Conservation (phyloP, 2,888 invertebrate genomes). For the Corythucha ciliata region DNA sequence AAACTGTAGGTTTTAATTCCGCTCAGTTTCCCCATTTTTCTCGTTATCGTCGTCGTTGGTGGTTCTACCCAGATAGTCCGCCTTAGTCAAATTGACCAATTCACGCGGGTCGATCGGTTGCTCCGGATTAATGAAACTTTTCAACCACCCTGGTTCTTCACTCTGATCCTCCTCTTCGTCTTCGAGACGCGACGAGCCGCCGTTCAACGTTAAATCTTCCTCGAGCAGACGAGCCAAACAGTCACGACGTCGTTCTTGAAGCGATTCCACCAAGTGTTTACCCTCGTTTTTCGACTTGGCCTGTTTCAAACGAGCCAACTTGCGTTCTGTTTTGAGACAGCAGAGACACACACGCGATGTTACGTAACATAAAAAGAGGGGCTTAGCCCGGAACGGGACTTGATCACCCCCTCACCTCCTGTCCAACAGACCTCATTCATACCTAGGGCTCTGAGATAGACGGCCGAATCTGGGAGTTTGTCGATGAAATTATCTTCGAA, state of each 20-base stretch:
- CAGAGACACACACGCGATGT: not conserved
- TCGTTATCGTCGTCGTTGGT: conserved; percentile 14
- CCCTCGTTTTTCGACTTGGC: conserved; percentile 32
- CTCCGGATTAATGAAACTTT: conserved; percentile 35
- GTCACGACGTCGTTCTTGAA: conserved; percentile 50
- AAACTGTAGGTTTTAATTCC: conserved; percentile 45
- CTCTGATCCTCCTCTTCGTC: conserved; percentile 25
- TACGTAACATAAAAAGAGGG: not conserved
- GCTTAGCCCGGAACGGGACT: not conserved
- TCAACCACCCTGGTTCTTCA: conserved; percentile 31
- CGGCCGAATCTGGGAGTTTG: conserved; percentile 51
- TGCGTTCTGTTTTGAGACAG: conserved; percentile 40
- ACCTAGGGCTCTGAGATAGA: conserved; percentile 61
- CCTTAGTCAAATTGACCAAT: conserved; percentile 44
- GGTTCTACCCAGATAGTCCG: conserved; percentile 41
- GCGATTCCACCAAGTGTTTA: conserved; percentile 50
- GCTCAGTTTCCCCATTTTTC: conserved; percentile 36
- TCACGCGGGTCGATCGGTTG: conserved; percentile 45
- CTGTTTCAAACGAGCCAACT: conserved; percentile 36
- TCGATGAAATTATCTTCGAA: conserved; percentile 26
- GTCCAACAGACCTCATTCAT: no score
- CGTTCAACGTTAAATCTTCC: conserved; percentile 25
- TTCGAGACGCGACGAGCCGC: no score
- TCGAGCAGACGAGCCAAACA: conserved; percentile 46
- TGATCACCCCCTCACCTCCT: no score